These are phyloP conservation scores for Bombus polaris DNA, from an alignment of 1,140 invertebrate species.

Conservation along the genomic window DNA sequence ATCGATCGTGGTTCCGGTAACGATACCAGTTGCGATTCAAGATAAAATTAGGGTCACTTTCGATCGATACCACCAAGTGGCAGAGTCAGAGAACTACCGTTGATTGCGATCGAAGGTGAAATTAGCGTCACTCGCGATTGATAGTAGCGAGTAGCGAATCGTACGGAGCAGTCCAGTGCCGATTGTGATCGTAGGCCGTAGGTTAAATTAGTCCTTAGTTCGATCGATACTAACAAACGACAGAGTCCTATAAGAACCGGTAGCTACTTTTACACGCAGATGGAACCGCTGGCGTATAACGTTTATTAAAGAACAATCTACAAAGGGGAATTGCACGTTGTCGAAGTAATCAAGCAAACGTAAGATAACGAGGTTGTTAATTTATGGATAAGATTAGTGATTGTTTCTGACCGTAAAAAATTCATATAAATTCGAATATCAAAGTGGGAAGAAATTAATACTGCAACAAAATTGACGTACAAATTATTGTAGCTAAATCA, in stretches of 20 bases:
- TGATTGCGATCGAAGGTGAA: constrained; percentile 39
- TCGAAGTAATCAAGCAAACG: not conserved
- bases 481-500: not conserved
- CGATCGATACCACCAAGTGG: constrained; percentile 33
- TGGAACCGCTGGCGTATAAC: not conserved
- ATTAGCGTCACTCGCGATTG: constrained; percentile 43
- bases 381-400: not conserved
- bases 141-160: constrained; percentile 20
- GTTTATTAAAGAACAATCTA: not conserved
- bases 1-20: not conserved
- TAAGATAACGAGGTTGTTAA: not conserved
- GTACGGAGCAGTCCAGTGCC: not conserved
- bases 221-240: constrained; percentile 25
- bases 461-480: not conserved
- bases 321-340: not conserved
- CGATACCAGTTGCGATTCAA: constrained; percentile 5
- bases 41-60: constrained; percentile 28
- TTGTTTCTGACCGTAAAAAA: not conserved
- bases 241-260: constrained; percentile 6
- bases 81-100: constrained; percentile 10
- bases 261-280: not conserved
- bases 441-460: not conserved
- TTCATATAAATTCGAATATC: not conserved
- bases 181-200: constrained; percentile 1
- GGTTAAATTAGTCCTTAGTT: constrained; percentile 17